Evolutionary conservation across 2,888 invertebrate genomes (phyloP).

Genomic region (Thera britannica): DNA sequence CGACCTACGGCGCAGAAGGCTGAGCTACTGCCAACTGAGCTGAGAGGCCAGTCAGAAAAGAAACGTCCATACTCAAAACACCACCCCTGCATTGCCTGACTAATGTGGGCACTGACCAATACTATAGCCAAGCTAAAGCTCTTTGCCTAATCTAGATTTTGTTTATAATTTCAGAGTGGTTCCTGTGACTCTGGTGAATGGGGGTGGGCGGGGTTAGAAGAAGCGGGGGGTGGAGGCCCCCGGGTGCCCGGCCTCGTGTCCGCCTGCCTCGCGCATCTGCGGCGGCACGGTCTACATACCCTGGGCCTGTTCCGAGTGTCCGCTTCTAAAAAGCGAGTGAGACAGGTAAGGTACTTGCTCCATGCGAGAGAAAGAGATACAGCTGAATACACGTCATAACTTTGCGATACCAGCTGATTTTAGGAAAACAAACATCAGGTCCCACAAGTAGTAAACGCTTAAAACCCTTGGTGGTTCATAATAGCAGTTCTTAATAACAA

Average conservation of each 20-base stretch:
- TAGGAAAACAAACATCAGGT: too few relatives aligned
- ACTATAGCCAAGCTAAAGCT: background rate
- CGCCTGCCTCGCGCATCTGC: slow-evolving; percentile 92
- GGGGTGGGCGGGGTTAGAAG: slow-evolving; percentile 85
- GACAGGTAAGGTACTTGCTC: slow-evolving; percentile 87
- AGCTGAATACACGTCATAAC: too few relatives aligned
- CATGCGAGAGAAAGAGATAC: background rate
- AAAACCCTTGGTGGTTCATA: too few relatives aligned
- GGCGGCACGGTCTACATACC: slow-evolving; percentile 91
- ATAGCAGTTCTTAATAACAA: too few relatives aligned
- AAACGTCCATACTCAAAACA: too few relatives aligned
- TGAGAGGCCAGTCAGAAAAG: too few relatives aligned
- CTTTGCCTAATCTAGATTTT: background rate
- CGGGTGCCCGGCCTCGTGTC: slow-evolving; percentile 91
- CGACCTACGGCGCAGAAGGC: slow-evolving; percentile 1
- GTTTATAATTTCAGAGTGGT: slow-evolving; percentile 86
- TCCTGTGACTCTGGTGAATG: slow-evolving; percentile 90
- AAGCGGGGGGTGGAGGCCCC: slow-evolving; percentile 79
- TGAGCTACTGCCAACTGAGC: background rate
- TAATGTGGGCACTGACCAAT: background rate
- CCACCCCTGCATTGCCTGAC: too few relatives aligned
- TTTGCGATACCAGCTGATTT: too few relatives aligned
- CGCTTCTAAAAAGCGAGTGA: slow-evolving; percentile 95
- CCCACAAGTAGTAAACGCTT: too few relatives aligned
- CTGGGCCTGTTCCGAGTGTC: slow-evolving; percentile 97